Percentiles rank a stretch among this genome's conserved stretches.
phyloP scores from a whole-genome alignment of 2,113 vertebrate genomes.

The Nycticorax nycticorax region DNA sequence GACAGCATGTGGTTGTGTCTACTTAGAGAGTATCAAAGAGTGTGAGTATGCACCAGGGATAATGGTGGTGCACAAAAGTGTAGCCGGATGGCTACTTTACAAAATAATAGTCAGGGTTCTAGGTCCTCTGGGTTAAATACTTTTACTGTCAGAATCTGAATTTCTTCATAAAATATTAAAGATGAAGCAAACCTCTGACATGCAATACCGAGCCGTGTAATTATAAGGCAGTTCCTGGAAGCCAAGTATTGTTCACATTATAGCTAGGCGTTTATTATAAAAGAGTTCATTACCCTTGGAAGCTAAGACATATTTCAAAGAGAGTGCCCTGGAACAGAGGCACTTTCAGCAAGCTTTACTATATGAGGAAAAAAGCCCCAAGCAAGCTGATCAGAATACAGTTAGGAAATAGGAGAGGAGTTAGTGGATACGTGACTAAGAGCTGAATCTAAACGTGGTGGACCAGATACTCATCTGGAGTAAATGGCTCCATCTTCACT shows the following conservation, averaged over 20 bases:
- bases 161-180: constrained; percentile 86
- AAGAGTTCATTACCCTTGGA: constrained; percentile 81
- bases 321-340: constrained; percentile 57
- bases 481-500: not conserved
- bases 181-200: constrained; percentile 76
- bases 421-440: not conserved
- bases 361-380: constrained; percentile 7
- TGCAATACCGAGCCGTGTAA: constrained; percentile 68
- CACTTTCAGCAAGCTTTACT: constrained; percentile 48
- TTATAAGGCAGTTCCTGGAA: constrained; percentile 78
- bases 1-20: constrained; percentile 84
- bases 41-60: constrained; percentile 82
- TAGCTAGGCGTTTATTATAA: constrained; percentile 74
- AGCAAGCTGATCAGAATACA: constrained; percentile 36
- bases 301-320: constrained; percentile 66
- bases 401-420: constrained; percentile 51
- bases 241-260: constrained; percentile 70
- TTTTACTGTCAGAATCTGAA: constrained; percentile 81
- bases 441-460: not conserved
- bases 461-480: not conserved
- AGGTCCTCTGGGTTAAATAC: constrained; percentile 83
- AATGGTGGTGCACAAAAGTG: constrained; percentile 77
- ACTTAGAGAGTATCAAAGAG: constrained; percentile 80
- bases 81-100: constrained; percentile 79
- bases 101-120: constrained; percentile 76